Conservation (phyloP, 1,140 invertebrate species). For the Zaprionus tsacasi region DNA sequence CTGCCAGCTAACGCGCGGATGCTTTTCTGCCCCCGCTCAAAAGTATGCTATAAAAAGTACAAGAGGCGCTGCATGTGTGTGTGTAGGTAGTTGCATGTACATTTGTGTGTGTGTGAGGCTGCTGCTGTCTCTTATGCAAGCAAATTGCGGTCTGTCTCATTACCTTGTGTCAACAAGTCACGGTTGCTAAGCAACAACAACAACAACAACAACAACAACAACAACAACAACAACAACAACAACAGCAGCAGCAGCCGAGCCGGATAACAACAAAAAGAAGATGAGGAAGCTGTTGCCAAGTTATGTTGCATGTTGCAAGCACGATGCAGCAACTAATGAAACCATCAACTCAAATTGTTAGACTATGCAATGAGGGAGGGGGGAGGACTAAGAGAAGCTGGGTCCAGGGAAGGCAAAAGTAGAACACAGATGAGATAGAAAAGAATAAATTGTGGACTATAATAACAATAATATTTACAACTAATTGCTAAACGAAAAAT, state of each 20-base stretch:
- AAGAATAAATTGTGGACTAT: background rate
- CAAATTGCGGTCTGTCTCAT: constrained; percentile 75
- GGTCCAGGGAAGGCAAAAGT: background rate
- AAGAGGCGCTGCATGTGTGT: constrained; percentile 35
- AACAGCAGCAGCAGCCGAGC: constrained; percentile 36
- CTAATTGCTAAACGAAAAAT: too few species aligned
- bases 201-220: constrained; percentile 13
- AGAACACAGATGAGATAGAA: too few species aligned
- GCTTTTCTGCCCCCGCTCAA: constrained; percentile 40
- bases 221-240: constrained; percentile 36
- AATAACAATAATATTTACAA: too few species aligned
- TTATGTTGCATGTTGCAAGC: constrained; percentile 28
- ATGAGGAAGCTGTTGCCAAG: constrained; percentile 23
- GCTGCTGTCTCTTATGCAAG: constrained; percentile 71
- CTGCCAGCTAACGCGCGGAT: constrained; percentile 2
- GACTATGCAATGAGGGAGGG: background rate
- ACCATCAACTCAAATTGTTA: constrained; percentile 35
- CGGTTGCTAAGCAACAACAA: constrained; percentile 55
- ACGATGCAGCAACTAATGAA: constrained; percentile 31
- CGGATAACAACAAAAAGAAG: constrained; percentile 21
- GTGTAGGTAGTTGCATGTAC: background rate
- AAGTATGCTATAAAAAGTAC: constrained; percentile 72
- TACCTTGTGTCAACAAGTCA: constrained; percentile 82
- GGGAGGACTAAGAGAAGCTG: background rate
- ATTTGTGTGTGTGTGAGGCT: constrained; percentile 16